phyloP scores from a whole-genome alignment of 1,140 invertebrate species.

The Cryptotermes secundus region DNA sequence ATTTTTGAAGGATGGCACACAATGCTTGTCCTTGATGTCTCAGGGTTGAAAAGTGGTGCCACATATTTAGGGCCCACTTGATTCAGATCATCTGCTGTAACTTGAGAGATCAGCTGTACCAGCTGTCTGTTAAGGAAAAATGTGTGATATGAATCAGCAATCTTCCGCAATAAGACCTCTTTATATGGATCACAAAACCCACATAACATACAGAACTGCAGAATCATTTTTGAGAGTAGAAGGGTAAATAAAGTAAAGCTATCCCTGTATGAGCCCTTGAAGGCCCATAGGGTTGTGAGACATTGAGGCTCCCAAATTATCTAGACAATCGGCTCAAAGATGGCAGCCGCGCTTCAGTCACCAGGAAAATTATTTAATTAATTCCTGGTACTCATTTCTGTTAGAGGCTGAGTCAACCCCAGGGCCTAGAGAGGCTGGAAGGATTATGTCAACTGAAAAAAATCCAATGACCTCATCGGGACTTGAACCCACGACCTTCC shows the following conservation, averaged over 20 bases:
- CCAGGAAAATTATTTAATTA: no score
- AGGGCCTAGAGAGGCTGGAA: no score
- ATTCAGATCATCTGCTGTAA: constrained; percentile 63
- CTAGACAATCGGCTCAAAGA: no score
- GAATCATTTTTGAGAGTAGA: background rate
- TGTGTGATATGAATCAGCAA: background rate
- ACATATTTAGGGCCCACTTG: constrained; percentile 70
- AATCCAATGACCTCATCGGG: no score
- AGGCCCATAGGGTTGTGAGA: no score
- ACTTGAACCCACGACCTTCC: no score
- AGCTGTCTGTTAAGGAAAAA: constrained; percentile 55
- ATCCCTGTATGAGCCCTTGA: no score
- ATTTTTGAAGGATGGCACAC: constrained; percentile 78
- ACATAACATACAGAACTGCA: constrained; percentile 11
- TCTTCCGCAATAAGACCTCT: constrained; percentile 9
- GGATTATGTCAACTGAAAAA: no score
- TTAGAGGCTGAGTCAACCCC: no score
- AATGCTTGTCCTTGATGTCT: constrained; percentile 60
- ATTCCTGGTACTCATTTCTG: no score
- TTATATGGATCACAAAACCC: constrained; percentile 22
- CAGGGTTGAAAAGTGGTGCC: constrained; percentile 61
- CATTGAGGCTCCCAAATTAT: no score
- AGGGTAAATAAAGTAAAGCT: background rate
- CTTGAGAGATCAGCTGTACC: constrained; percentile 64
- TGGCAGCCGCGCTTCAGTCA: no score